These are phyloP conservation scores for Eira barbara DNA, from an alignment of 2,113 vertebrate genomes.

Conservation along the genomic window DNA sequence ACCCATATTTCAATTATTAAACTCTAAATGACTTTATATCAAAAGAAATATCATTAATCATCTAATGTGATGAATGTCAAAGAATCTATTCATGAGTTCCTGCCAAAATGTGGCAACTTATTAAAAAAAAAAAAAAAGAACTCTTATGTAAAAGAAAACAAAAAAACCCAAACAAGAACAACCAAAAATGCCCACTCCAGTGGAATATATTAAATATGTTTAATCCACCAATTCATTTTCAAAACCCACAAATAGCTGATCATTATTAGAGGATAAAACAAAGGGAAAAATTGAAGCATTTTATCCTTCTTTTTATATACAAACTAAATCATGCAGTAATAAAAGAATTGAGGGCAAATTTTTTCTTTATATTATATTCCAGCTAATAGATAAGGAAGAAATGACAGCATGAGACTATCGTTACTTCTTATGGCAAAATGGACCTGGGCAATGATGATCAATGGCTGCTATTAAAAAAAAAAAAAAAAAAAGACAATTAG, in stretches of 20 bases:
- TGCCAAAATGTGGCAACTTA: not conserved
- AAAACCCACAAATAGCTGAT: not conserved
- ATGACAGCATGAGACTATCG: not conserved
- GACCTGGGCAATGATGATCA: not conserved
- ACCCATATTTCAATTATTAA: not conserved
- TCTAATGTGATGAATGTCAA: not conserved
- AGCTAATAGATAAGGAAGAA: not conserved
- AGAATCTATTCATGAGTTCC: not conserved
- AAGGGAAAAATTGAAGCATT: not conserved
- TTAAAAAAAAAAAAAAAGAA: too few species aligned
- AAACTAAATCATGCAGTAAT: not conserved
- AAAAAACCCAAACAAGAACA: not conserved
- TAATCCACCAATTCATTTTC: not conserved
- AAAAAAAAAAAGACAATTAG: not conserved
- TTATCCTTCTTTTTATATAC: not conserved
- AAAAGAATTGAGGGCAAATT: not conserved
- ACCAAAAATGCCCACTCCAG: not conserved
- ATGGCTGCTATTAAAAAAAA: not conserved
- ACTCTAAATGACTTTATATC: not conserved
- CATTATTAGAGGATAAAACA: not conserved
- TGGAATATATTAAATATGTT: not conserved
- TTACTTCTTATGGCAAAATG: not conserved
- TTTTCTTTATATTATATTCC: not conserved
- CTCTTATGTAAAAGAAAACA: not conserved
- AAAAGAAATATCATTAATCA: slow-evolving; percentile 20